These are phyloP conservation scores for Leptonema lineaticorne DNA, from an alignment of 1,140 invertebrate species.

Conservation along the genomic window DNA sequence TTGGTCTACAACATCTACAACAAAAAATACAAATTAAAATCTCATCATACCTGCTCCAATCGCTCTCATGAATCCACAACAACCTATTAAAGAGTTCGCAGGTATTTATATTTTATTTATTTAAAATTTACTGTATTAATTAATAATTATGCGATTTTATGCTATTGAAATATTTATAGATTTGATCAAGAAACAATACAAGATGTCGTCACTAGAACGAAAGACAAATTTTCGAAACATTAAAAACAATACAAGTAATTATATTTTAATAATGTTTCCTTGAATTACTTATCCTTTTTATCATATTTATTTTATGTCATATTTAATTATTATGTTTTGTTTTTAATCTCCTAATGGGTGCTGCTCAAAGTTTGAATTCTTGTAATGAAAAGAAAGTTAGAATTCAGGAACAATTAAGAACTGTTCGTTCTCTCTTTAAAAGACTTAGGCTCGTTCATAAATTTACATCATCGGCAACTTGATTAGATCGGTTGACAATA, in stretches of 20 bases:
- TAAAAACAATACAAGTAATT: conserved; percentile 74
- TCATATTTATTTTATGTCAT: background rate
- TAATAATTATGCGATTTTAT: background rate
- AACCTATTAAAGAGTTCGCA: conserved; percentile 75
- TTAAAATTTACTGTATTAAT: background rate
- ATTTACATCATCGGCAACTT: too few species aligned
- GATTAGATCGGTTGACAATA: too few species aligned
- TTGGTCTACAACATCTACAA: conserved; percentile 5
- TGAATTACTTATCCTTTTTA: background rate
- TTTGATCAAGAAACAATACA: conserved; percentile 92
- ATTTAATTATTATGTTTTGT: conserved; percentile 1
- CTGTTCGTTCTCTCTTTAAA: conserved; percentile 77
- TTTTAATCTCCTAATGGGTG: conserved; percentile 70
- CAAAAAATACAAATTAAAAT: conserved; percentile 30
- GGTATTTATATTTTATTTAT: conserved; percentile 40
- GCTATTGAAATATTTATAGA: conserved; percentile 49
- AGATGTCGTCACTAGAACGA: conserved; percentile 85
- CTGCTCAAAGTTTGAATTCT: conserved; percentile 63
- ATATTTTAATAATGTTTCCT: background rate
- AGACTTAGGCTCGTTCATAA: conserved; percentile 84
- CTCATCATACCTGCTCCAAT: conserved; percentile 42
- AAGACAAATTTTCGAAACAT: conserved; percentile 83
- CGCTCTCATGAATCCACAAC: conserved; percentile 55
- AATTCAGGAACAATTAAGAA: conserved; percentile 79
- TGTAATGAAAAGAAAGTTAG: conserved; percentile 84